phyloP scores from a whole-genome alignment of 2,888 invertebrate species.

The Anthoptus insignis region DNA sequence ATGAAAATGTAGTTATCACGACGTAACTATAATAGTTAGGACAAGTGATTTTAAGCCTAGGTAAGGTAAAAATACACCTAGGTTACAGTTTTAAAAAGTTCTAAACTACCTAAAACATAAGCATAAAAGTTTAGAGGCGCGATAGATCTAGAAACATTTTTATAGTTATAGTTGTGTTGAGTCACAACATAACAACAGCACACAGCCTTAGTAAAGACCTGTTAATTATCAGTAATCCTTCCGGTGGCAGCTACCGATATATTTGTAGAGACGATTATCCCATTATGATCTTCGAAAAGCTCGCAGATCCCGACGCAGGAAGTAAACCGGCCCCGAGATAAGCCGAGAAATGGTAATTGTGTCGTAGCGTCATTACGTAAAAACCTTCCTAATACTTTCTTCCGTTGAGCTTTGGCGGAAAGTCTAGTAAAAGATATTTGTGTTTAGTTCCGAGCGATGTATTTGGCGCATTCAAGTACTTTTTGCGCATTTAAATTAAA shows the following conservation, averaged over 20 bases:
- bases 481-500: no score
- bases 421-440: not conserved
- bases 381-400: not conserved
- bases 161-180: no score
- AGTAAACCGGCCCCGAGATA: not conserved
- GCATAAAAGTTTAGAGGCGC: no score
- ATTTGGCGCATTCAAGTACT: not conserved
- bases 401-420: conserved; percentile 2
- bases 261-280: conserved; percentile 18
- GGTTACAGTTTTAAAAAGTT: no score
- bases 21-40: no score
- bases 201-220: no score
- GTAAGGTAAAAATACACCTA: no score
- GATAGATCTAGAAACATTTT: no score
- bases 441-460: not conserved
- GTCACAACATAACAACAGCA: no score
- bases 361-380: not conserved
- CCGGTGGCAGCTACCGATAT: conserved; percentile 19
- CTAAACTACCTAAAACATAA: no score
- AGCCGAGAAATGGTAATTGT: not conserved
- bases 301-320: conserved; percentile 20
- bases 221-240: conserved; percentile 18
- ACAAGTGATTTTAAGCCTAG: no score
- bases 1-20: no score
- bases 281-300: conserved; percentile 12